Base-by-base conservation (phyloP, 1,140 invertebrate genomes). In the Myzus persicae region DNA sequence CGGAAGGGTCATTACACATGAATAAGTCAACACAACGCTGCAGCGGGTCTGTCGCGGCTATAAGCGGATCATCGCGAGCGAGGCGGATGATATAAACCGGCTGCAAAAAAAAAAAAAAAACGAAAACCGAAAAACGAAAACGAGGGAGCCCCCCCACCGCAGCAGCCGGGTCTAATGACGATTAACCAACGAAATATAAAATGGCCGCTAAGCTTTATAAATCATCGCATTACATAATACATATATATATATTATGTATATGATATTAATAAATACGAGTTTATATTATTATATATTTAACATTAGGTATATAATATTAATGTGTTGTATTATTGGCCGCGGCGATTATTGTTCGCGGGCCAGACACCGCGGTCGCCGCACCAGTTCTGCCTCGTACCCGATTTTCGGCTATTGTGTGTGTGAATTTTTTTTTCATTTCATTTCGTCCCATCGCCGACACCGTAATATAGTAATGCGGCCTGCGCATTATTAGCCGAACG, bases 1-100 rank as follows among this genome's bases (percentile, higher is more conserved):
- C 81, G 91, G 36, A 42, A 82, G 91, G 91, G 38, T 93, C 89
- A 90, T 90, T 84, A 93, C 91, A 48, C 91, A 85, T 93, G 91
- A 93, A 93, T 93, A 93, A 93, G 91, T 93, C 91, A 93, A 93
- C 91, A 93, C 91, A 93, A 76, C 59, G 59, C 40, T 91, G 90
- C 54, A 42, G 46, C 88, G 59, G 59, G 59, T 48, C 46, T 31
- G 89, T 11, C n/a, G 38, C 54, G 51, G 40, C 36, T 44, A 4
- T 93, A 93, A 93, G 91, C 91, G 91, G 91, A 93, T 93, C 91
- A 93, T 90, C 87, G 44, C 24, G 89, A 11, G 11, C 18, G 22
- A n/a, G 44, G 84, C 85, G 11, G 44, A n/a, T 46, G 44, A 8
- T 40, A 24, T 44, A 22, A n/a, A 93, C 91, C 91, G 91, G 91